A percentile compares a stretch with the other conserved stretches of the same genome.
Conservation (phyloP, 2,888 invertebrate species). For the Entomobrya multifasciata region DNA sequence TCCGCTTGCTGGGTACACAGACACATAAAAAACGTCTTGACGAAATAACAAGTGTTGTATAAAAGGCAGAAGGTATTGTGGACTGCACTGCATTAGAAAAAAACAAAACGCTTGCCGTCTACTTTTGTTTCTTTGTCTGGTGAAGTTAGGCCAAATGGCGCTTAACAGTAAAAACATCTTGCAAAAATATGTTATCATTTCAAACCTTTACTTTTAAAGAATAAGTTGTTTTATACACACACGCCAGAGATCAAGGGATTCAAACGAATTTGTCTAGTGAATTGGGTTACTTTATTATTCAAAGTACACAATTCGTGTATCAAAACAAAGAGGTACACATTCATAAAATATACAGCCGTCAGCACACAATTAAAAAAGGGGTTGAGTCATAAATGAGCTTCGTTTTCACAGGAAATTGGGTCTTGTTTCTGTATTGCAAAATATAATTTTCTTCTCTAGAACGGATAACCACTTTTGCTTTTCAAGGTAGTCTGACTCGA, state of each 20-base stretch:
- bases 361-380: not conserved
- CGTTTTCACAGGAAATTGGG: slow-evolving; percentile 31
- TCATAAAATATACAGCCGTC: not conserved
- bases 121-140: not conserved
- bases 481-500: slow-evolving; percentile 42
- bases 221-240: not conserved
- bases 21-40: not conserved
- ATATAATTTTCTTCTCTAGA: not conserved
- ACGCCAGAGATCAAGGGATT: slow-evolving; percentile 35
- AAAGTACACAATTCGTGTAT: not conserved
- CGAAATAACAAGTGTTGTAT: too few relatives aligned
- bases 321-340: not conserved
- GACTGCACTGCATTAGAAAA: too few relatives aligned
- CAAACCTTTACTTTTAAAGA: not conserved
- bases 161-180: slow-evolving; percentile 14
- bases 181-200: slow-evolving; percentile 41
- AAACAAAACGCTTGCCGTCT: too few relatives aligned
- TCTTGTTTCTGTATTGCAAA: not conserved
- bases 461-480: slow-evolving; percentile 58
- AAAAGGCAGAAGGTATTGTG: too few relatives aligned
- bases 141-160: not conserved
- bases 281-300: slow-evolving; percentile 22
- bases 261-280: slow-evolving; percentile 39
- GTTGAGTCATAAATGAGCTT: not conserved
- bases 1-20: not conserved